phyloP scores from a whole-genome alignment of 2,113 vertebrate genomes.

The Coptodon rendalli region DNA sequence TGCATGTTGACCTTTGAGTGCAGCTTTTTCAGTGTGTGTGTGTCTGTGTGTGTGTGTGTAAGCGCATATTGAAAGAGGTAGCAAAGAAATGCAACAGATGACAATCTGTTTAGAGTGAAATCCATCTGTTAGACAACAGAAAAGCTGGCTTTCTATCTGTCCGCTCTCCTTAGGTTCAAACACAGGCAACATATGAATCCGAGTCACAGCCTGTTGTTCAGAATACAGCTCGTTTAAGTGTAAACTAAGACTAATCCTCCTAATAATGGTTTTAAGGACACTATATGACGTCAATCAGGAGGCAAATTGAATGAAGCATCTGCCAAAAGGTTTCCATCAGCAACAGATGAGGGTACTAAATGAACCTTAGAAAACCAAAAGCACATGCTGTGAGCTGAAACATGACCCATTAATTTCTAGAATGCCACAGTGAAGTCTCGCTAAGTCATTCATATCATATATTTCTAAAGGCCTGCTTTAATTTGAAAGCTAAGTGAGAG shows the following conservation, averaged over 20 bases:
- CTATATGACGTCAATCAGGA: neutral
- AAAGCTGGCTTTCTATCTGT: neutral
- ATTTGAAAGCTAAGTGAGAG: slow-evolving; percentile 4
- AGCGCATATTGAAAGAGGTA: slow-evolving; percentile 61
- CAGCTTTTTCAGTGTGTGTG: slow-evolving; percentile 14
- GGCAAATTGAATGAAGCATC: neutral
- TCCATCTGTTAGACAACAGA: neutral
- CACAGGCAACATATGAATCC: neutral
- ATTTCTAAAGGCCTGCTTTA: slow-evolving; percentile 2
- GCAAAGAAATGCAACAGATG: slow-evolving; percentile 43
- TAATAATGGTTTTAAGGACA: neutral
- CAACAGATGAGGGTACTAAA: neutral
- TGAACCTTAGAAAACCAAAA: neutral
- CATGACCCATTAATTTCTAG: neutral
- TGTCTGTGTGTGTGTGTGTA: neutral
- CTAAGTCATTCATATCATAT: slow-evolving; percentile 18
- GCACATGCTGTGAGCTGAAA: neutral
- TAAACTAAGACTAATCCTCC: neutral
- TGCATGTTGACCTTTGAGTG: neutral
- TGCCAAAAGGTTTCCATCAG: neutral
- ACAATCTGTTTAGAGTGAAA: neutral
- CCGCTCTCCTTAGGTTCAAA: neutral
- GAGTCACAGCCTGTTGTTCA: neutral
- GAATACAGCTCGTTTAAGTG: neutral
- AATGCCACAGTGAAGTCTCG: slow-evolving; percentile 13